phyloP scores from a whole-genome alignment of 2,797 vertebrate species.

The Chanos chanos region DNA sequence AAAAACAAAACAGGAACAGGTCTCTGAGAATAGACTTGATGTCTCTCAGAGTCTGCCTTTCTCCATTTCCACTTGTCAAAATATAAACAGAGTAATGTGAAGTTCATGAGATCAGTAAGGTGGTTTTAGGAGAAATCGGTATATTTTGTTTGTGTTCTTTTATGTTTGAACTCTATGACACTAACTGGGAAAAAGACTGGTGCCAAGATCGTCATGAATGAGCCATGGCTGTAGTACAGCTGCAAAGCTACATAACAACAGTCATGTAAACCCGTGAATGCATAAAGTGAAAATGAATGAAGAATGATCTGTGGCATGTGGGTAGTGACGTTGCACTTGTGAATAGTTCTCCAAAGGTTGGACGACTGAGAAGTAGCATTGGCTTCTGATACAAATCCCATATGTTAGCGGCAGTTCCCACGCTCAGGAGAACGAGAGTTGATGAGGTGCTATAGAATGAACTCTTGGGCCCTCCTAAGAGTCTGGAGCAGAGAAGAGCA shows the following conservation, averaged over 20 bases:
- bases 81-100: too few relatives aligned
- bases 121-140: too few relatives aligned
- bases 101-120: too few relatives aligned
- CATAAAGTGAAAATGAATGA: background rate
- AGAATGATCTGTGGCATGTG: slow-evolving; percentile 2
- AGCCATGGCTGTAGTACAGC: too few relatives aligned
- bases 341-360: slow-evolving; percentile 28
- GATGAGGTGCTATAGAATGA: slow-evolving; percentile 61
- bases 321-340: background rate
- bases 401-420: slow-evolving; percentile 49
- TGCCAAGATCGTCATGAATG: too few relatives aligned
- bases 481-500: slow-evolving; percentile 46
- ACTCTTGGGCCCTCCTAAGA: slow-evolving; percentile 47
- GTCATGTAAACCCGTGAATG: background rate
- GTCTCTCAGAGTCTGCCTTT: too few relatives aligned
- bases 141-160: too few relatives aligned
- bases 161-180: too few relatives aligned
- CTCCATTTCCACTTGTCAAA: too few relatives aligned
- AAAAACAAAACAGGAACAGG: too few relatives aligned
- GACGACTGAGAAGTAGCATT: slow-evolving; percentile 56
- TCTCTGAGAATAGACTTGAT: too few relatives aligned
- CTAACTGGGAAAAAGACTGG: too few relatives aligned
- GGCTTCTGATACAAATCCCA: slow-evolving; percentile 61
- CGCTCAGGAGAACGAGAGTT: slow-evolving; percentile 43
- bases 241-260: background rate